Evolutionary conservation across 2,113 vertebrate species (phyloP).

Genomic region (Mus spicilegus): DNA sequence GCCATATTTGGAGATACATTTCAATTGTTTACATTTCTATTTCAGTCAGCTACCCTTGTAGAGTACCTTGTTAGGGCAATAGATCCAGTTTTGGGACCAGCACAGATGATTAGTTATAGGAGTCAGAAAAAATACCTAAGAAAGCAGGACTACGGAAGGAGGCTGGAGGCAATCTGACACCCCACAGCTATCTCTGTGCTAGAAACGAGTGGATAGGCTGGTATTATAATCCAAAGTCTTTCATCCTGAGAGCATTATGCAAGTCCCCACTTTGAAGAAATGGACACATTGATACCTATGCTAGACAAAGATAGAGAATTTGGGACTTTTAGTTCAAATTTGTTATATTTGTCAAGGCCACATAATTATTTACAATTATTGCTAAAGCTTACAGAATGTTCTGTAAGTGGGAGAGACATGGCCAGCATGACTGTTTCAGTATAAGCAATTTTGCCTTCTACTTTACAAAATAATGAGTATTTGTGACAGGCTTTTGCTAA

Average conservation of each 20-base stretch:
- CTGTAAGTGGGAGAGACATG: background rate
- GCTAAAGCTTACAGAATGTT: background rate
- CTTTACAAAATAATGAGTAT: background rate
- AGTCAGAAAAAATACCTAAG: background rate
- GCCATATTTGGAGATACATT: background rate
- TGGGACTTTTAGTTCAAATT: slow-evolving; percentile 6
- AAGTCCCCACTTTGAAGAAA: background rate
- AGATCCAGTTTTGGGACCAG: background rate
- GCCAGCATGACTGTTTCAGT: background rate
- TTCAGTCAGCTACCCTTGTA: background rate
- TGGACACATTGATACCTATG: background rate
- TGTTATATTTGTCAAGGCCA: background rate
- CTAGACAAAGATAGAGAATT: slow-evolving; percentile 7
- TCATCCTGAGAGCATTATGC: background rate
- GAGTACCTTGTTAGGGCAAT: background rate
- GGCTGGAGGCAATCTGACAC: background rate
- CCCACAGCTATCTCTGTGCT: background rate
- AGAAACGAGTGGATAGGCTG: background rate
- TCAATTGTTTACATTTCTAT: background rate
- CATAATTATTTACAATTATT: background rate
- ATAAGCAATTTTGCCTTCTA: slow-evolving; percentile 22
- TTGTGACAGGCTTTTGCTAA: background rate
- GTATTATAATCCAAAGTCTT: background rate
- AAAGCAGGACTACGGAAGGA: background rate
- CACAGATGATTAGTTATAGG: background rate